Evolutionary conservation across 2,888 invertebrate genomes (phyloP), one percentile per base, ranked within the genome.

Genomic region (Sarcophaga subvicina): DNA sequence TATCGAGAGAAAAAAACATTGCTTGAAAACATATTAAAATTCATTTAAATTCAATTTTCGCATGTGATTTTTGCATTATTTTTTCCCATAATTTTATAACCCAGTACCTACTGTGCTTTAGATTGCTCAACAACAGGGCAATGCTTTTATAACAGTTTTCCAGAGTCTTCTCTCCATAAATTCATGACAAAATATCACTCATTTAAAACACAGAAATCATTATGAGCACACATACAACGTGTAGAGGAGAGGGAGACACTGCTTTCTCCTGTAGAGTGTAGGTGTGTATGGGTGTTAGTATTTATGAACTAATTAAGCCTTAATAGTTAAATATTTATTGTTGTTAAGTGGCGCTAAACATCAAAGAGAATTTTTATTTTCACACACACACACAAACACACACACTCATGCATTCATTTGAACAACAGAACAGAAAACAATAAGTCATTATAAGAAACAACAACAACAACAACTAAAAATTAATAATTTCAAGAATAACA

Each of bases 291-390:
- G 3, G 17, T 5, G 25, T 80, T 70, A 25, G 60, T 81, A 71
- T 81, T 88, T 88, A 82, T 92, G 92, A 91, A 92, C 92, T 92
- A 92, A 92, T 92, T 92, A 92, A 92, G 92, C 91, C 90, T 90
- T 90, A 90, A 92, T 91, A 90, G 90, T 90, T 90, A 92, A 92
- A 92, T 92, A 92, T 92, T 92, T 91, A 60, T 67, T 78, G 27
- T n/a, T 62, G 90, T 89, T 90, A 89, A 89, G 89, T 83, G 88
- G 75, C 89, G 89, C 89, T 85, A 84, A 86, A 89, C 88, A 88
- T 88, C 89, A 89, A 89, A 86, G 54, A 54, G 14, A 54, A 54
- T 54, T 54, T 54, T 54, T 49, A 82, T 75, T 64, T 76, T 54
- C 37, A 25, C 62, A 70, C 66, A 72, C 80, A 37, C 20, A 37